These are phyloP conservation scores for Ifrita kowaldi DNA, from an alignment of 2,113 vertebrate genomes.

Conservation along the genomic window DNA sequence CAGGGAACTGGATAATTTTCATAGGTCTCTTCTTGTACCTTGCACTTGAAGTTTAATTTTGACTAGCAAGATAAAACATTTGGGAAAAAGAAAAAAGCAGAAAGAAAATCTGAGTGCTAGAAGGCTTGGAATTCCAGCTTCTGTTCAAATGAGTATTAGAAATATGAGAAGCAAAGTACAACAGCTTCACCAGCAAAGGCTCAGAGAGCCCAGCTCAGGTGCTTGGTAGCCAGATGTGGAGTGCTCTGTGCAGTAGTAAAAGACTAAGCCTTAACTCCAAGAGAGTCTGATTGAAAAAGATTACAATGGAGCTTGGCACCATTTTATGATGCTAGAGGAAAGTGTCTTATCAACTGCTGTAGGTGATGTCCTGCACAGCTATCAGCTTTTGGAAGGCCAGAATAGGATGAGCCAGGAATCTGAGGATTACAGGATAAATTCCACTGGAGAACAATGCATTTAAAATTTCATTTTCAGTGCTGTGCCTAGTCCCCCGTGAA, in stretches of 20 bases:
- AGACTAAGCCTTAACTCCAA: neutral
- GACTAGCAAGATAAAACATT: neutral
- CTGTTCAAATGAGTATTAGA: neutral
- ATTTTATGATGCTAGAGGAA: neutral
- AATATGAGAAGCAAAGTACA: neutral
- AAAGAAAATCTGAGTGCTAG: neutral
- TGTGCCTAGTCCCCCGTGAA: neutral
- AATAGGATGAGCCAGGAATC: neutral
- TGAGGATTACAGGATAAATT: neutral
- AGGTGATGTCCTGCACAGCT: neutral
- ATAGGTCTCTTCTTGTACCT: neutral
- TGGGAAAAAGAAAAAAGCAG: neutral
- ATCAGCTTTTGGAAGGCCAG: neutral
- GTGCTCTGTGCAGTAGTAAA: neutral
- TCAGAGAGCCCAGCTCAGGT: neutral
- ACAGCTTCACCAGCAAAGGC: neutral
- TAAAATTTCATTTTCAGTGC: neutral
- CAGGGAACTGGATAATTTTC: neutral
- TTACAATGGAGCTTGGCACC: neutral
- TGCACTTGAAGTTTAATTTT: neutral
- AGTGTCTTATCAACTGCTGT: neutral
- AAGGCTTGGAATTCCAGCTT: neutral
- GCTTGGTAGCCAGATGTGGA: neutral
- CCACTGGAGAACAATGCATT: neutral
- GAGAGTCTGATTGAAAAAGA: neutral